A percentile compares a stretch with the other conserved stretches of the same genome.
These are phyloP conservation scores for Schizothorax lantsangensis DNA, from an alignment of 2,797 vertebrate species.

Conservation along the genomic window DNA sequence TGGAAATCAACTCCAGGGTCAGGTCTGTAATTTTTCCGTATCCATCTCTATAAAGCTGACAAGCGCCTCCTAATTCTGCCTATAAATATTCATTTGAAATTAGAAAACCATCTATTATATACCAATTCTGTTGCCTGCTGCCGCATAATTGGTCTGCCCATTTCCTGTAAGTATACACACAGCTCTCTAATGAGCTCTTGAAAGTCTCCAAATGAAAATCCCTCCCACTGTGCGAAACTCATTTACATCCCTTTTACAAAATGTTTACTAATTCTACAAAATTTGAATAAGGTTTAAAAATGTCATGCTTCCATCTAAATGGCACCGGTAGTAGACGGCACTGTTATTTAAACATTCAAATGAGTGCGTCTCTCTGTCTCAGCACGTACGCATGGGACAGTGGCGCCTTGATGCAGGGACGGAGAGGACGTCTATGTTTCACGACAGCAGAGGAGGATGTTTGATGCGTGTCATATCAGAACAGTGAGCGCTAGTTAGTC, in stretches of 20 bases:
- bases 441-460: background rate
- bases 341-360: conserved; percentile 32
- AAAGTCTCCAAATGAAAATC: conserved; percentile 37
- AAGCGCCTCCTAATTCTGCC: conserved; percentile 50
- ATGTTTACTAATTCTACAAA: conserved; percentile 9
- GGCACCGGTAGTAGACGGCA: background rate
- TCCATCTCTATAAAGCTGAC: conserved; percentile 63
- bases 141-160: conserved; percentile 62
- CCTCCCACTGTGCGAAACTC: conserved; percentile 22
- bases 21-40: conserved; percentile 55
- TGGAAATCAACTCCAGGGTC: conserved; percentile 23
- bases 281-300: conserved; percentile 37
- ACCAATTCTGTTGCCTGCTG: conserved; percentile 59
- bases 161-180: conserved; percentile 50
- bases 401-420: background rate
- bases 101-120: conserved; percentile 62
- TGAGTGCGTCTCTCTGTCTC: background rate
- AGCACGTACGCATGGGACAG: background rate
- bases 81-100: conserved; percentile 73
- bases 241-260: conserved; percentile 45
- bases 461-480: conserved; percentile 17
- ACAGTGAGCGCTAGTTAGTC: background rate
- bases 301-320: conserved; percentile 22
- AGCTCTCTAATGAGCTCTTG: conserved; percentile 37
- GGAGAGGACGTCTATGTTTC: background rate